A percentile compares a stretch with the other conserved stretches of the same genome.
Evolutionary conservation across 1,140 invertebrate species (phyloP).

Genomic region (Bemisia tabaci): DNA sequence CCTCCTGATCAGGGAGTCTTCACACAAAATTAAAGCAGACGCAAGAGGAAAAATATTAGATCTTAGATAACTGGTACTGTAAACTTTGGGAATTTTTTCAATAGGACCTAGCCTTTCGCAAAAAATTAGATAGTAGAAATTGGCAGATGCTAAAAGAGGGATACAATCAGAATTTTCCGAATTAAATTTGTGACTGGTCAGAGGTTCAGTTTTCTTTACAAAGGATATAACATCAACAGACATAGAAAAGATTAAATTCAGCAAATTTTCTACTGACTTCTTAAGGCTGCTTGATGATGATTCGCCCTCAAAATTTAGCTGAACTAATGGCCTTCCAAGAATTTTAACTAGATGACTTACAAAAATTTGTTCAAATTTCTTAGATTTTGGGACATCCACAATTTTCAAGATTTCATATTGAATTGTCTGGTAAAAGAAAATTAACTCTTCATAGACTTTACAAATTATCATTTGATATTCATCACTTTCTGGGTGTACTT

Average conservation of each 20-base stretch:
- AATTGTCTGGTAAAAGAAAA: background rate
- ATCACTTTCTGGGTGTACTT: too few species aligned
- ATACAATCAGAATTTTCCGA: background rate
- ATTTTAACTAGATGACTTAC: background rate
- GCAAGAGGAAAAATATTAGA: background rate
- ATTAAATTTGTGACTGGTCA: background rate
- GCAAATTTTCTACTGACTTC: background rate
- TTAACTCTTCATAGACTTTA: background rate
- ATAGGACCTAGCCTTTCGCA: background rate
- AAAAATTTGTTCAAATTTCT: background rate
- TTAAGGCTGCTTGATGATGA: background rate
- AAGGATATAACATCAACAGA: background rate
- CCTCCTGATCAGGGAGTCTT: background rate
- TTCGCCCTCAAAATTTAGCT: background rate
- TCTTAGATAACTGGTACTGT: background rate
- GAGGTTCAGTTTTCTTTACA: background rate
- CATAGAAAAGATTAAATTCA: background rate
- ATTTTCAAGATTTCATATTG: background rate
- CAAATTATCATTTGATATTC: too few species aligned
- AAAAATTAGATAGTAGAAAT: background rate
- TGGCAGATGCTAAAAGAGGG: background rate
- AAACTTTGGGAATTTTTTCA: background rate
- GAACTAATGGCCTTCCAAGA: background rate
- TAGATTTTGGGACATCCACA: background rate
- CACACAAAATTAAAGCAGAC: background rate